Base-by-base conservation (phyloP, 2,797 vertebrate species). In the Pelodytes ibericus region DNA sequence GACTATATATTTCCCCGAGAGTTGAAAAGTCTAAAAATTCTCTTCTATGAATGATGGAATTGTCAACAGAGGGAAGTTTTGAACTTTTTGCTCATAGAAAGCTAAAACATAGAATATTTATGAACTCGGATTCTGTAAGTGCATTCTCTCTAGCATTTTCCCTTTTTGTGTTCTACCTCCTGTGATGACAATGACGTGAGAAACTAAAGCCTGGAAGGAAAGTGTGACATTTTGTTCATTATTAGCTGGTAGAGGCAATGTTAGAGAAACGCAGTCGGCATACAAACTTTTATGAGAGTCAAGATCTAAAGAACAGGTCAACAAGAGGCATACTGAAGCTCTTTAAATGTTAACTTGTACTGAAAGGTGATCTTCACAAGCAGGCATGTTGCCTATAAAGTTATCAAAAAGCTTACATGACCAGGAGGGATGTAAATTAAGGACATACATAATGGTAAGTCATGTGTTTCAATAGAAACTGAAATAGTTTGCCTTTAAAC, bases 151-250 rank as follows among this genome's bases (percentile, higher is more conserved):
- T 27, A 67, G 57, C 47, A 57, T 39, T 62, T 33, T 64, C 18
- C 26, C 27, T 62, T 51, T 57, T 61, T 58, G 53, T 71, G n/a
- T 75, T 71, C 53, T 72, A 66, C 53, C 75, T 39, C 61, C 75
- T 66, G 69, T 69, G 72, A 78, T 67, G 75, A 67, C 75, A 78
- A 78, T 78, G 69, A 72, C 58, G 60, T 61, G 39, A 67, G 33
- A 62, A 78, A 66, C 22, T 15, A 67, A 72, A 72, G 69, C 63
- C 30, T 67, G 70, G 69, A 63, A 70, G 74, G 59, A 69, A 70
- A 62, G 65, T 62, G 56, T 75, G 74, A 75, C 65, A 70, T 75
- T 75, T 62, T 69, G 74, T 63, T 69, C 74, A 75, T 75, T 75
- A 75, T 62, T 75, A 75, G 73, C 57, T 36, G 65, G 31, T 56